A percentile compares a stretch with the other conserved stretches of the same genome.
Evolutionary conservation across 2,888 invertebrate species (phyloP).

Genomic region (Mesochorus sp.): DNA sequence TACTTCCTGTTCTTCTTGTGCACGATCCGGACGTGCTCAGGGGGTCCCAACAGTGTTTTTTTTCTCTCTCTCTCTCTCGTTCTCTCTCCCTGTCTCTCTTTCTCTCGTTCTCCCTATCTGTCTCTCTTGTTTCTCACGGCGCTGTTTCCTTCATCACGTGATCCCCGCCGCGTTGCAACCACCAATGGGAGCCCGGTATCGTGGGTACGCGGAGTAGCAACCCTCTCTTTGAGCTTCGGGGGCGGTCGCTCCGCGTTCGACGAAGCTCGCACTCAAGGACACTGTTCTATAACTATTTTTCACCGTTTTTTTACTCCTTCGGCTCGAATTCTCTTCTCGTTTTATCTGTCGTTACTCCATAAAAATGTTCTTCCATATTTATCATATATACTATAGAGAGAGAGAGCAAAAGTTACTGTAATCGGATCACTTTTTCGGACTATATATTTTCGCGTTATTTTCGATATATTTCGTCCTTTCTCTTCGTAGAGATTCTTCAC

Average conservation of each 20-base stretch:
- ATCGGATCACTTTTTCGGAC: too few relatives aligned
- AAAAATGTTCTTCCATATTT: too few relatives aligned
- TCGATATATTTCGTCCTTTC: neutral
- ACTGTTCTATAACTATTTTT: slow-evolving; percentile 69
- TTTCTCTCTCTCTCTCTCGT: neutral
- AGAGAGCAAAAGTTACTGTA: too few relatives aligned
- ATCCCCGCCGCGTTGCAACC: slow-evolving; percentile 64
- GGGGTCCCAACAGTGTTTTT: slow-evolving; percentile 34
- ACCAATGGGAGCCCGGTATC: slow-evolving; percentile 79
- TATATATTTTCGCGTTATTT: neutral
- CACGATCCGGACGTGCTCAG: slow-evolving; percentile 41
- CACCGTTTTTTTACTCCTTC: slow-evolving; percentile 31
- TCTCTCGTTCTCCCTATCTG: neutral
- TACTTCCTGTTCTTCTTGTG: slow-evolving; percentile 61
- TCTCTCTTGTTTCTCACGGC: slow-evolving; percentile 48
- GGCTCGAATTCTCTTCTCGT: slow-evolving; percentile 28
- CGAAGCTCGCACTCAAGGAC: slow-evolving; percentile 52
- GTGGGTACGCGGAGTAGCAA: slow-evolving; percentile 76
- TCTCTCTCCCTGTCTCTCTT: slow-evolving; percentile 24
- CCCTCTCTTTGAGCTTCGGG: slow-evolving; percentile 82
- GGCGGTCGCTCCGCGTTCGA: slow-evolving; percentile 77
- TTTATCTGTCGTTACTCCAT: slow-evolving; percentile 24
- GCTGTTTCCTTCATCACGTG: slow-evolving; percentile 72
- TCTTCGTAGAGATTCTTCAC: slow-evolving; percentile 10
- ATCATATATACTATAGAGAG: too few relatives aligned